Conservation (phyloP, 2,113 vertebrate genomes). For the Sturnus vulgaris region DNA sequence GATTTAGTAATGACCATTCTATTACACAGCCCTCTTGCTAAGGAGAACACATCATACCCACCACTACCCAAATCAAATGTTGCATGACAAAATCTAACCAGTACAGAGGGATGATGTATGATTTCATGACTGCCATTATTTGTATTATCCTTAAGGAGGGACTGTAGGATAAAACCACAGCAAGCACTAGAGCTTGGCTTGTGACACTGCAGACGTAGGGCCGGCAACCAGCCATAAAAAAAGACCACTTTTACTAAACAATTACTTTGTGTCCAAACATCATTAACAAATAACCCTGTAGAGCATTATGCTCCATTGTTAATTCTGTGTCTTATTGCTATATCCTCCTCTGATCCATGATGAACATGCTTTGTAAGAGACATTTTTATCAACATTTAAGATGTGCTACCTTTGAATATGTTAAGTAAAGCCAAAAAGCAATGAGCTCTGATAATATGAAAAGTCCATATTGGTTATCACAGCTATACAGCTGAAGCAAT, state of each 20-base stretch:
- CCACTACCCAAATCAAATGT: neutral
- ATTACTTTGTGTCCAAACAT: neutral
- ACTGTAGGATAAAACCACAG: neutral
- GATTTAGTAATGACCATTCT: neutral
- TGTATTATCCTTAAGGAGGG: neutral
- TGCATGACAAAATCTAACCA: neutral
- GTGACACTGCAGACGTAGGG: fast-evolving
- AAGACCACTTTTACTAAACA: neutral
- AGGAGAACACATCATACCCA: neutral
- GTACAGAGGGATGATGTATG: neutral
- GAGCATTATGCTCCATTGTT: neutral
- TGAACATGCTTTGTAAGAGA: neutral
- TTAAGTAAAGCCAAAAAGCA: neutral
- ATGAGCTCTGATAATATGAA: neutral
- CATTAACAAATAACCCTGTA: neutral
- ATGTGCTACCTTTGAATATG: neutral
- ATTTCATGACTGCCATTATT: neutral
- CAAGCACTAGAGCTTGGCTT: neutral
- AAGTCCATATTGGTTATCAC: neutral
- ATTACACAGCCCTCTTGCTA: neutral
- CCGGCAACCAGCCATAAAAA: neutral
- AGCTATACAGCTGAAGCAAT: neutral
- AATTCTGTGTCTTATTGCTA: neutral
- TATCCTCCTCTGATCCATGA: neutral
- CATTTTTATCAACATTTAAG: neutral